Evolutionary conservation across 2,888 invertebrate species (phyloP).

Genomic region (Tachina grossa): DNA sequence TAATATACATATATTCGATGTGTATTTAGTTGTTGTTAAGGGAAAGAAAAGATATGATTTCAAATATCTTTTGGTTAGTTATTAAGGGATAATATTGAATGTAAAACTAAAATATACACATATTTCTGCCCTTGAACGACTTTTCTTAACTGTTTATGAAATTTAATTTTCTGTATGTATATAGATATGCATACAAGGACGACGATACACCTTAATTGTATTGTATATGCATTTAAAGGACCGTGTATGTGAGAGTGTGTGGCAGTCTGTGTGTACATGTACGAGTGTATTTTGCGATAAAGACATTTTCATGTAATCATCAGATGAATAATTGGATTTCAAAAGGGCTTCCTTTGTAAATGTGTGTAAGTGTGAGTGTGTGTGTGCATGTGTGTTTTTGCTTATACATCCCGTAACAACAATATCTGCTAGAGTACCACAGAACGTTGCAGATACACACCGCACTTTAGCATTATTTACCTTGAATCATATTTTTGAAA

Average conservation of each 20-base stretch:
- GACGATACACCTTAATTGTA: conserved; percentile 9
- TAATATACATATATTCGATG: background rate
- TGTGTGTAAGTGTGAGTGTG: no score
- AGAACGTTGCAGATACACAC: background rate
- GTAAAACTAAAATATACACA: background rate
- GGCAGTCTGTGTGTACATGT: conserved; percentile 35
- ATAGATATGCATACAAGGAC: conserved; percentile 25
- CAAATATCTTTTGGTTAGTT: conserved; percentile 1
- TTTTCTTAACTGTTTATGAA: conserved; percentile 11
- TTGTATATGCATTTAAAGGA: background rate
- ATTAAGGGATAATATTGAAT: background rate
- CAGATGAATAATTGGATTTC: conserved; percentile 76
- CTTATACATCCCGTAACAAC: background rate
- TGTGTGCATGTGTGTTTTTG: background rate
- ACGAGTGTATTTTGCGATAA: conserved; percentile 72
- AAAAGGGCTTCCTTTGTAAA: conserved; percentile 66
- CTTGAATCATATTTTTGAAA: conserved; percentile 31
- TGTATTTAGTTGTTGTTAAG: background rate
- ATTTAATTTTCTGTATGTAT: conserved; percentile 21
- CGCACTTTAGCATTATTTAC: background rate
- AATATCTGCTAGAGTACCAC: background rate
- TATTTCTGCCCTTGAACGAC: conserved; percentile 13
- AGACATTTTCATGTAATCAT: conserved; percentile 76
- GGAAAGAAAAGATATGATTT: background rate
- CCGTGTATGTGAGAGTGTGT: conserved; percentile 19